Conservation (phyloP, 2,888 invertebrate genomes). For the Acrobasis suavella region DNA sequence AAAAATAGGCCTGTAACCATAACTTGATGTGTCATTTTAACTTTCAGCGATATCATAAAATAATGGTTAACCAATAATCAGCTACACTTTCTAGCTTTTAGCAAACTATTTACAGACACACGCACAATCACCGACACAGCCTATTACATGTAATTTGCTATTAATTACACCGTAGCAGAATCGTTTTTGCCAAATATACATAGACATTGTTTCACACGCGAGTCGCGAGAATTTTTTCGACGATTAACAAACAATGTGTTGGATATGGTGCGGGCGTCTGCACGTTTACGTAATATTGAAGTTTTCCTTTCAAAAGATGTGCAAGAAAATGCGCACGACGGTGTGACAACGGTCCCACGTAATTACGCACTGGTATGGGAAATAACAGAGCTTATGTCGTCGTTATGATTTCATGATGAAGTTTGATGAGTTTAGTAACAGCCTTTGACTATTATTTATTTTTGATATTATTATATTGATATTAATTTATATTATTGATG, state of each 20-base stretch:
- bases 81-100: slow-evolving; percentile 29
- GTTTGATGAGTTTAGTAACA: neutral
- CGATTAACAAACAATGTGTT: slow-evolving; percentile 47
- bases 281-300: slow-evolving; percentile 46
- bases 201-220: slow-evolving; percentile 43
- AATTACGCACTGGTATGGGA: slow-evolving; percentile 24
- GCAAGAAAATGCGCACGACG: slow-evolving; percentile 32
- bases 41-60: slow-evolving; percentile 2
- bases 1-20: neutral
- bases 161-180: slow-evolving; percentile 32
- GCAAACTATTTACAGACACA: slow-evolving; percentile 25
- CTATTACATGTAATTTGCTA: slow-evolving; percentile 25
- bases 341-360: slow-evolving; percentile 25
- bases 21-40: neutral
- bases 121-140: slow-evolving; percentile 23
- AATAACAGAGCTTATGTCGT: slow-evolving; percentile 1
- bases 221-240: slow-evolving; percentile 38
- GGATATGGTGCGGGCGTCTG: slow-evolving; percentile 56
- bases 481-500: too few species aligned
- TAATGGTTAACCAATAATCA: slow-evolving; percentile 11
- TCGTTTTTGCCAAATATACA: slow-evolving; percentile 35
- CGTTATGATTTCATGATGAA: neutral
- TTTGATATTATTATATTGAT: too few species aligned
- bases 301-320: slow-evolving; percentile 45
- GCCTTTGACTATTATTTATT: neutral